Percentiles rank a stretch among this genome's conserved stretches.
phyloP scores from a whole-genome alignment of 2,888 invertebrate species.

The Arrhopalites spinosus region DNA sequence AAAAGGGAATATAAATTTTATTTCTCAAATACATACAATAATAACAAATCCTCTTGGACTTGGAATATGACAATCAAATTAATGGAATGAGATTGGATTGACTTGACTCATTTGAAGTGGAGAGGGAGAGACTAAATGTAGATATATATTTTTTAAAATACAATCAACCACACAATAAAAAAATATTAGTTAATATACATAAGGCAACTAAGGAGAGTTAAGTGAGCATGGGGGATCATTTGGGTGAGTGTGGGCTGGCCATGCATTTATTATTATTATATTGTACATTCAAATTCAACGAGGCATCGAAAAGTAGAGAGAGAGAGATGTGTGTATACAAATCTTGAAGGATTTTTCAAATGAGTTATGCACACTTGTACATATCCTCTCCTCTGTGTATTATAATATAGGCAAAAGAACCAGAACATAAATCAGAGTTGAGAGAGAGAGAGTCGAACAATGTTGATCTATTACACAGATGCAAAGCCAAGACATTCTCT shows the following conservation, averaged over 20 bases:
- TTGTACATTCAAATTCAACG: background rate
- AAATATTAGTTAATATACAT: too few relatives aligned
- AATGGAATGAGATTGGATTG: too few relatives aligned
- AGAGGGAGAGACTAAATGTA: too few relatives aligned
- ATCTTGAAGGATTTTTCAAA: too few relatives aligned
- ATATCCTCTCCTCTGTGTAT: background rate
- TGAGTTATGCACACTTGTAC: slow-evolving; percentile 2
- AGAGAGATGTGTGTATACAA: background rate
- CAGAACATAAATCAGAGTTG: slow-evolving; percentile 31
- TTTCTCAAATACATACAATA: too few relatives aligned
- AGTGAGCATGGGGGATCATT: background rate
- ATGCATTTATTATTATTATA: background rate
- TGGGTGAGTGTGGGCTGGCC: background rate
- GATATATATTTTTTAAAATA: too few relatives aligned
- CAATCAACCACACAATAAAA: too few relatives aligned
- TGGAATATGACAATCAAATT: too few relatives aligned
- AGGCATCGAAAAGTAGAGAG: background rate
- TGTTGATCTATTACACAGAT: slow-evolving; percentile 36
- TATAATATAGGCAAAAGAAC: slow-evolving; percentile 22
- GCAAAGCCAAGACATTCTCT: slow-evolving; percentile 30
- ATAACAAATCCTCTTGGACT: too few relatives aligned
- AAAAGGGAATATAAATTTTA: too few relatives aligned
- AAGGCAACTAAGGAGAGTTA: too few relatives aligned
- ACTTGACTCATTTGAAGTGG: too few relatives aligned
- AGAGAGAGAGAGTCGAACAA: slow-evolving; percentile 27